Conservation (phyloP, 2,113 vertebrate genomes). For the Carlito syrichta region DNA sequence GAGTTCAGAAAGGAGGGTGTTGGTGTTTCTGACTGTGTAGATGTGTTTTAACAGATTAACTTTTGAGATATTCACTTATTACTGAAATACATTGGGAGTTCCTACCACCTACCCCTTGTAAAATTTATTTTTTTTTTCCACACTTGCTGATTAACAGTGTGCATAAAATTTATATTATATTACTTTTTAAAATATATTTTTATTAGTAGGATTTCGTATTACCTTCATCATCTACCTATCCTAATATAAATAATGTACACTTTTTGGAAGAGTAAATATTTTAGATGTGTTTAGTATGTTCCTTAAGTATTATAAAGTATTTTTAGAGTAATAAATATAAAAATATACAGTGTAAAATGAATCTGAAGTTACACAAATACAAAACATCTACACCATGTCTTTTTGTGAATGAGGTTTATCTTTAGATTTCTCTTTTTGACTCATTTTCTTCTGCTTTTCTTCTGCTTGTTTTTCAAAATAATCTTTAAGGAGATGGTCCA, state of each 20-base stretch:
- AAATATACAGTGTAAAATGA: background rate
- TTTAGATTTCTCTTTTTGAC: constrained; percentile 57
- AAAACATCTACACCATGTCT: background rate
- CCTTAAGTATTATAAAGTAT: background rate
- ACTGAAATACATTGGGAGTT: background rate
- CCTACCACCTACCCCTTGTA: background rate
- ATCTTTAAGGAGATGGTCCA: constrained; percentile 75
- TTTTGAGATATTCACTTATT: background rate
- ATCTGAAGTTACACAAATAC: background rate
- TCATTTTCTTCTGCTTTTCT: constrained; percentile 58
- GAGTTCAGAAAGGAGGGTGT: background rate
- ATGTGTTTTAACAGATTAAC: background rate
- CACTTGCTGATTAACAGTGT: too few relatives aligned
- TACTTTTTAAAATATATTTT: background rate
- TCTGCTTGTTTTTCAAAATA: constrained; percentile 75
- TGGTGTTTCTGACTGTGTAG: background rate
- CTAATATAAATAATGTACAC: background rate
- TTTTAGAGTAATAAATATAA: background rate
- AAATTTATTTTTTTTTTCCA: background rate
- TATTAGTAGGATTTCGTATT: constrained; percentile 5
- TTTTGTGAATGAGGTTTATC: background rate
- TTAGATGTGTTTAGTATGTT: background rate
- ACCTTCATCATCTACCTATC: background rate
- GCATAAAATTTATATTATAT: background rate
- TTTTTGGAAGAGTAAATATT: background rate